Base-by-base conservation (phyloP, 1,140 invertebrate species). In the Drosophila sulfurigaster region DNA sequence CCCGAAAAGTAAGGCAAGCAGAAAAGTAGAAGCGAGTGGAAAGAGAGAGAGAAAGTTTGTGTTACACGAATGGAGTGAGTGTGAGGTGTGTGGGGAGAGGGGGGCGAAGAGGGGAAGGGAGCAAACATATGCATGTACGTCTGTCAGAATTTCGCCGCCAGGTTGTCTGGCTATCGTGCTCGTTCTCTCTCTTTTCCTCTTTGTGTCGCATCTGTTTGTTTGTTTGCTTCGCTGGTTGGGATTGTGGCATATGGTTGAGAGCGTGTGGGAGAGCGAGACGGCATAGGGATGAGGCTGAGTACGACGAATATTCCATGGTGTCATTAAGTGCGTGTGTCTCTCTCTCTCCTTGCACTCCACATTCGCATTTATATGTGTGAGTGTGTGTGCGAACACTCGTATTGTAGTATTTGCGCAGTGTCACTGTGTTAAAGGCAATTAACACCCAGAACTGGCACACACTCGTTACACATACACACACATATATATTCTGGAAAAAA, bases 391-490 rank as follows among this genome's bases (percentile, higher is more conserved):
- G 20, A 32, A 25, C 51, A 54, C 28, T 54, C 32, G 20, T 58
- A 58, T 45, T 63, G 46, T 48, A 67, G 28, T 57, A 57, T 82
- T 75, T 82, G 75, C 75, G 80, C 75, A 79, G 80, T 79, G 81
- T 83, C 81, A 82, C 81, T 76, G 81, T 78, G 81, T 82, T 83
- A 82, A 82, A 83, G 81, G 81, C 81, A 82, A 82, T 82, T 82
- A 82, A 82, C 81, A 82, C 81, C 72, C 81, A 62, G 45, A 38
- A 41, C 32, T 41, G 54, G 54, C 52, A 48, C 63, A 65, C 62
- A 54, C 6, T 38, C 35, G 35, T 38, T 10, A 54, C 35, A 65
- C 30, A 49, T 2, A 43, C 20, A 65, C 46, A 49, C 3, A 43
- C 45, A 41, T 35, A 56, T 2, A 46, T 38, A 65, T 35, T 13